A percentile compares a stretch with the other conserved stretches of the same genome.
Evolutionary conservation across 2,888 invertebrate species (phyloP).

Genomic region (Scaptodrosophila latifasciaeformis): DNA sequence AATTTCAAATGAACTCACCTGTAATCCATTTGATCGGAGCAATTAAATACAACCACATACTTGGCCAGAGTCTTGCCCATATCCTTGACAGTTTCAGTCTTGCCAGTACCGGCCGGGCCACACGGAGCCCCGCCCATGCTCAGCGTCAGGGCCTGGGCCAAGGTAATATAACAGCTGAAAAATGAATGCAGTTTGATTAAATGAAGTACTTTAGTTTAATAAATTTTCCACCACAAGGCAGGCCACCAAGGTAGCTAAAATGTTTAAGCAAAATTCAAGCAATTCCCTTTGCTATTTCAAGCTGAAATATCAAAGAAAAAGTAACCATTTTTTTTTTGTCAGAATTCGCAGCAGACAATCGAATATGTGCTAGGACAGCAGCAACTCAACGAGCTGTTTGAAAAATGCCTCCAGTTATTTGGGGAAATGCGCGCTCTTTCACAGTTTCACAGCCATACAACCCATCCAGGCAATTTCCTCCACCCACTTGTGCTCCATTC

Average conservation of each 20-base stretch:
- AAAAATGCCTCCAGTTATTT: constrained; percentile 41
- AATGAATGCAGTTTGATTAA: too few species aligned
- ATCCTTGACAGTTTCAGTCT: constrained; percentile 98
- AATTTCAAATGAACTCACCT: constrained; percentile 73
- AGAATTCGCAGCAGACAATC: constrained; percentile 29
- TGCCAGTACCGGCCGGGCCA: constrained; percentile 98
- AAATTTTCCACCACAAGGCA: not conserved
- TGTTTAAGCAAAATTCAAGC: constrained; percentile 17
- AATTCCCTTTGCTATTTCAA: constrained; percentile 32
- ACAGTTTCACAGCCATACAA: constrained; percentile 21
- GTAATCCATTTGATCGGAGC: constrained; percentile 99
- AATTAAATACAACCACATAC: constrained; percentile 97
- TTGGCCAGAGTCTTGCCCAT: constrained; percentile 98
- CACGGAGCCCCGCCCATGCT: constrained; percentile 98
- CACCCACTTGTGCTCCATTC: not conserved
- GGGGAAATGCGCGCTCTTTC: constrained; percentile 42
- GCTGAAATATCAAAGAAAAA: constrained; percentile 41
- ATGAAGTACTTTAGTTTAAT: constrained; percentile 6
- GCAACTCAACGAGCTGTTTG: not conserved
- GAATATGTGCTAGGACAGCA: constrained; percentile 16
- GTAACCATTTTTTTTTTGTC: too few species aligned
- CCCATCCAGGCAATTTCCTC: constrained; percentile 1
- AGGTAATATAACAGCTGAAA: constrained; percentile 93
- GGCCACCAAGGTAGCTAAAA: not conserved
- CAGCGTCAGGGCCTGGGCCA: constrained; percentile 96